Percentiles rank a stretch among this genome's conserved stretches.
phyloP scores from a whole-genome alignment of 2,113 vertebrate species.

The Chinchilla lanigera region DNA sequence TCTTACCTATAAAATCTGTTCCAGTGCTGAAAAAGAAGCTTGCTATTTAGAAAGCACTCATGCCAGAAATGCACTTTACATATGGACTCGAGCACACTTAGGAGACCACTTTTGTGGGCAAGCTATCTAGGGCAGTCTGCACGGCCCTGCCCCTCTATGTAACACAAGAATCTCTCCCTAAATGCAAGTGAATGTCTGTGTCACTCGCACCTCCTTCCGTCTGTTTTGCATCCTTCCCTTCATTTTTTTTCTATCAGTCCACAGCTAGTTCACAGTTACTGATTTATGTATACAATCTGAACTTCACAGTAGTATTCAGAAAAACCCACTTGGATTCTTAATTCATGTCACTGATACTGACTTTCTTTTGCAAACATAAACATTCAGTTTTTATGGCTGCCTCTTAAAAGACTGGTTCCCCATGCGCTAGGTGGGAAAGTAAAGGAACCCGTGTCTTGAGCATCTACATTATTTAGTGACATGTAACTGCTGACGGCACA shows the following conservation, averaged over 20 bases:
- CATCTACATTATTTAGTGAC: background rate
- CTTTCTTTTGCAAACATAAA: background rate
- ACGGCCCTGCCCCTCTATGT: background rate
- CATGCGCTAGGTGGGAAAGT: background rate
- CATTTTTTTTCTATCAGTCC: background rate
- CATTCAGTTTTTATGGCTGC: background rate
- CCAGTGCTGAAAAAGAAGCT: slow-evolving; percentile 50
- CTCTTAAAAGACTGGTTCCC: background rate
- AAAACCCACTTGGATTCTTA: background rate
- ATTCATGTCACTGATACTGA: background rate
- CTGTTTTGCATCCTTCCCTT: background rate
- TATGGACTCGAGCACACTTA: slow-evolving; percentile 65
- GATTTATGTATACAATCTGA: background rate
- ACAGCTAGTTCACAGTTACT: background rate
- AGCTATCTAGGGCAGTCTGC: slow-evolving; percentile 38
- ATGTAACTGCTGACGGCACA: background rate
- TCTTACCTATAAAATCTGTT: slow-evolving; percentile 65
- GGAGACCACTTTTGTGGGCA: slow-evolving; percentile 31
- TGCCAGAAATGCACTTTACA: slow-evolving; percentile 60
- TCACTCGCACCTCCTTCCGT: background rate
- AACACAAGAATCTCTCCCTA: background rate
- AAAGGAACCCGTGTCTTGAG: background rate
- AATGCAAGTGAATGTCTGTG: background rate
- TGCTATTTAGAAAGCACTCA: slow-evolving; percentile 61
- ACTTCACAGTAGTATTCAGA: background rate